A percentile compares a stretch with the other conserved stretches of the same genome.
Evolutionary conservation across 2,797 vertebrate species (phyloP).

Genomic region (Anableps anableps): DNA sequence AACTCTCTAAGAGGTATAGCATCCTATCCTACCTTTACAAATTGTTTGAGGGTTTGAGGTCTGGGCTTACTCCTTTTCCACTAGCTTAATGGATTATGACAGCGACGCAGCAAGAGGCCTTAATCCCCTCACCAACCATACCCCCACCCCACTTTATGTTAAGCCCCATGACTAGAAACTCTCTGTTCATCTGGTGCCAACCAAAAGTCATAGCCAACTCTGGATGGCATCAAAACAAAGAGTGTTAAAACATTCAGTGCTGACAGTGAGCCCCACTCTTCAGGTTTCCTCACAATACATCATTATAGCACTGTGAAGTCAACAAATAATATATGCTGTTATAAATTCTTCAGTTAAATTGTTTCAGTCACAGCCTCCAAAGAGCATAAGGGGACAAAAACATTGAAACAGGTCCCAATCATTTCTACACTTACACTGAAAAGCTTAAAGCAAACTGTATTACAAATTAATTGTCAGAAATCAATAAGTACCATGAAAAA

Average conservation of each 20-base stretch:
- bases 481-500: background rate
- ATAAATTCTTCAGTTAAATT: constrained; percentile 4
- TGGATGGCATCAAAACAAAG: constrained; percentile 45
- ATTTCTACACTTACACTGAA: background rate
- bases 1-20: constrained; percentile 43
- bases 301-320: constrained; percentile 13
- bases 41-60: constrained; percentile 60
- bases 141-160: constrained; percentile 68
- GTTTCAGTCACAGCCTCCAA: constrained; percentile 1
- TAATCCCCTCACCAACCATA: constrained; percentile 65
- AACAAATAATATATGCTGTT: constrained; percentile 8
- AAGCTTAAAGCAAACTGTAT: background rate
- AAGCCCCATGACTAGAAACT: constrained; percentile 63
- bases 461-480: background rate
- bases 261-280: constrained; percentile 37
- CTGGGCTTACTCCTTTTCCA: constrained; percentile 56
- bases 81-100: constrained; percentile 77
- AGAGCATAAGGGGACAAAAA: background rate
- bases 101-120: constrained; percentile 74
- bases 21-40: constrained; percentile 44
- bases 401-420: background rate
- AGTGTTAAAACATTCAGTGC: constrained; percentile 39
- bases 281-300: constrained; percentile 25
- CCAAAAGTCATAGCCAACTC: constrained; percentile 40
- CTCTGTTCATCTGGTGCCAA: constrained; percentile 57